Evolutionary conservation across 1,140 invertebrate genomes (phyloP), one percentile per base, ranked within the genome.

Genomic region (Gyrodactylus salaris): DNA sequence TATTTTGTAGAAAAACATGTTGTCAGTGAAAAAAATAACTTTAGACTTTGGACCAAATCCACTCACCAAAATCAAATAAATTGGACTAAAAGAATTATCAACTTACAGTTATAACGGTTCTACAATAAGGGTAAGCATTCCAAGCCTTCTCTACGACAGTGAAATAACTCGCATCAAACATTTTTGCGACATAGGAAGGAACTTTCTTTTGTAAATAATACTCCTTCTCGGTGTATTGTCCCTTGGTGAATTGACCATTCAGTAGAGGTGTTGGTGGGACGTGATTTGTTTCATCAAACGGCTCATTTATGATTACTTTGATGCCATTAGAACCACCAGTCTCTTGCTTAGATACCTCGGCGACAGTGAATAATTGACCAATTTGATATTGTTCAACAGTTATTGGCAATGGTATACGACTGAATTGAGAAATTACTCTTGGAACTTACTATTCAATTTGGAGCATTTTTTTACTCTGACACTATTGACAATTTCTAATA

Each of bases 121-220:
- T 86, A 83, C 95, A 99, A 82, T 98, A 99, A 2, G 95, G 95
- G 83, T 98, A 99, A 25, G 94, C 94, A 84, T 99, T 99, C 94
- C 95, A 99, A 75, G 95, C 94, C 83, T 96, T 89, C 83, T 99
- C 95, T 78, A 97, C 91, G 75, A 99, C 88, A 83, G 95, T 91
- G 79, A 99, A 81, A 26, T 91, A 88, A 25, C 90, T 91, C 83
- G 93, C 96, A 73, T 95, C 94, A 72, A 91, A 88, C 78, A 99
- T 81, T 77, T 91, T 83, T 76, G 89, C 85, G 79, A 99, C 91
- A 74, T 79, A 79, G 2, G 72, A 75, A 54, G 84, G 83, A 25
- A 84, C 82, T 79, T 84, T 82, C 80, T 81, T 77, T 20, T 89
- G 88, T 82, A 99, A 85, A 83, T 99, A 93, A 83, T 99, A 99